These are phyloP conservation scores for Villa cingulata DNA, from an alignment of 2,888 invertebrate species.

Conservation along the genomic window DNA sequence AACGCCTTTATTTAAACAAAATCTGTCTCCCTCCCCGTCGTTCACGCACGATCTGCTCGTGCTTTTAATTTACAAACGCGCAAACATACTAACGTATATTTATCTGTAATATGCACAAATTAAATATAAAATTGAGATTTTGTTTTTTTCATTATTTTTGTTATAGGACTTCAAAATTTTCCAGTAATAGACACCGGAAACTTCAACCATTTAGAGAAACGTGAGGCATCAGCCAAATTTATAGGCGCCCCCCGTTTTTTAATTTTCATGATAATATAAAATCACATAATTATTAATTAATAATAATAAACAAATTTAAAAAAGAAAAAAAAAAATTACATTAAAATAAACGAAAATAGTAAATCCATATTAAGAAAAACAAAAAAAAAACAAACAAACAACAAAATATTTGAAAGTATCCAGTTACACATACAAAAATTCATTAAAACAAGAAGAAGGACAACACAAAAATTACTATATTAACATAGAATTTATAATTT, in stretches of 20 bases:
- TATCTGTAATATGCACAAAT: too few relatives aligned
- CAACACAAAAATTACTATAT: too few relatives aligned
- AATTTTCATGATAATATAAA: neutral
- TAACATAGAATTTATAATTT: neutral
- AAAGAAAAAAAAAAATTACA: too few relatives aligned
- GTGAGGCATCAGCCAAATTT: conserved; percentile 44
- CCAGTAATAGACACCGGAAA: conserved; percentile 95
- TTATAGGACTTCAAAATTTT: conserved; percentile 84
- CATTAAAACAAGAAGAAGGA: neutral
- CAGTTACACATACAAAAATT: neutral
- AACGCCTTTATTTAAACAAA: too few relatives aligned
- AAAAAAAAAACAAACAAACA: neutral
- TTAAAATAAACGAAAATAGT: too few relatives aligned
- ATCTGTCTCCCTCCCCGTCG: too few relatives aligned
- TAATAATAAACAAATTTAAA: too few relatives aligned
- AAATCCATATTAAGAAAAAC: neutral
- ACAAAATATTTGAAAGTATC: neutral
- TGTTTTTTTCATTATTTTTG: conserved; percentile 17
- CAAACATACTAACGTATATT: too few relatives aligned
- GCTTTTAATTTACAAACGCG: too few relatives aligned
- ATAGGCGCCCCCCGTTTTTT: conserved; percentile 9
- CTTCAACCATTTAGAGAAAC: conserved; percentile 93
- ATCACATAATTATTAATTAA: neutral
- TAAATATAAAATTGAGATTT: too few relatives aligned
- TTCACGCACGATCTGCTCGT: too few relatives aligned